These are phyloP conservation scores for Tragelaphus imberbis DNA, from an alignment of 2,113 vertebrate species.

Conservation along the genomic window DNA sequence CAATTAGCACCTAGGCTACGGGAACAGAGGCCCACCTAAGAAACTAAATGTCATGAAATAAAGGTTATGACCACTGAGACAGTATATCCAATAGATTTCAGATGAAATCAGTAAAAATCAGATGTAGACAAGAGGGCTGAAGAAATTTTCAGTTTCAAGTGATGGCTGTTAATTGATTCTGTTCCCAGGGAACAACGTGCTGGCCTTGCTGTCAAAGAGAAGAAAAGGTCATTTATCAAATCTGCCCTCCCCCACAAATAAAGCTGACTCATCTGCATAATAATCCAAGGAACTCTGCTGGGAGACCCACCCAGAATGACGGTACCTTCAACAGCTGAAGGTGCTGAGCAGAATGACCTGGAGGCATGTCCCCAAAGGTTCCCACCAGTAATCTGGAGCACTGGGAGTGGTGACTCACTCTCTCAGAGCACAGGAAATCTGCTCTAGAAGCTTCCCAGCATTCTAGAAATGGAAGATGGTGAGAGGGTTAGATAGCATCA, in stretches of 20 bases:
- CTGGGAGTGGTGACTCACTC: neutral
- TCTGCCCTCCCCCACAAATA: neutral
- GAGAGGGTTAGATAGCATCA: neutral
- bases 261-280: neutral
- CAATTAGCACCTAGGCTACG: neutral
- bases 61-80: neutral
- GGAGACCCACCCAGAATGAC: neutral
- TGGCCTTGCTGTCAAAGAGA: neutral
- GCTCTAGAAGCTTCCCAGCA: neutral
- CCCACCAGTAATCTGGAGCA: too few relatives aligned
- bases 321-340: neutral
- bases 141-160: neutral
- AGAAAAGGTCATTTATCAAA: neutral
- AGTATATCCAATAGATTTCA: neutral
- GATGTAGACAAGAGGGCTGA: neutral
- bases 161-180: neutral
- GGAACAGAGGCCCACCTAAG: neutral
- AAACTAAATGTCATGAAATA: neutral
- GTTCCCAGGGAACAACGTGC: neutral
- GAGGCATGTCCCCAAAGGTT: neutral
- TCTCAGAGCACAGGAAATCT: neutral
- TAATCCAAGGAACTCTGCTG: neutral
- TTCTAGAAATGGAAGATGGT: neutral
- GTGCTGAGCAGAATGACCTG: neutral
- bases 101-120: constrained; percentile 19